Base-by-base conservation (phyloP, 37 sponge, comb jelly and placozoan species). In the Halisarca cf. caerulea region DNA sequence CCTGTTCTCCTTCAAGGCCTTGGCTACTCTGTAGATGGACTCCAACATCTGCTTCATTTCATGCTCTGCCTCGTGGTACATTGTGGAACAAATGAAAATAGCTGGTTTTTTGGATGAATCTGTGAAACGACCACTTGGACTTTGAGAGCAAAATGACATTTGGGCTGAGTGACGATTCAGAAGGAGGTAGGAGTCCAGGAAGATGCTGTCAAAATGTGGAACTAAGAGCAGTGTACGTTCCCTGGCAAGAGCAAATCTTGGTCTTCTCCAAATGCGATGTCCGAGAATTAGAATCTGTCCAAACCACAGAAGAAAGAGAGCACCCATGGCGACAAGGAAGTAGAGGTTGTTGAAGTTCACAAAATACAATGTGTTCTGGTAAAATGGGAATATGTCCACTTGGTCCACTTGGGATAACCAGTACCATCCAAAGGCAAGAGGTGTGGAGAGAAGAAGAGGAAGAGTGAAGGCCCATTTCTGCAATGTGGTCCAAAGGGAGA, bases 51-150 rank as follows among this genome's bases (percentile, higher is more conserved):
- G 93, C 14, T 55, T 84, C 95, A 91, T 91, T 66, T 95, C 95
- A 3, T 64, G 23, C 37, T 45, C 81, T 17, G 75, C 71, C 44
- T 95, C 96, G 30, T 84, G 89, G 80, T 90, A 95, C 96, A 95
- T 95, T 2, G 96, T 95, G 37, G 96, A 90, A 39, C 96, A 95
- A 11, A 95, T 86, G 70, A 92, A 95, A 1, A 95, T 86, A 0
- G 44, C 77, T 6, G 77, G 77, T 37, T 74, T 74, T 6, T 8
- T 62, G 9, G 6, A 14, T 47, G 32, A 17, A 27, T 25, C 27
- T 38, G 7, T 75, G 14, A 4, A 25, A 27, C 47, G 24, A 14
- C 40, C 57, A 27, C 4, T 4, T 5, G 32, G 57, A 0, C 18
- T 51, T 33, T n/a, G 24, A 15, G 51, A n/a, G 24, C 30, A 27